A percentile compares a stretch with the other conserved stretches of the same genome.
phyloP scores from a whole-genome alignment of 2,888 invertebrate genomes.

The Helicoverpa assulta region DNA sequence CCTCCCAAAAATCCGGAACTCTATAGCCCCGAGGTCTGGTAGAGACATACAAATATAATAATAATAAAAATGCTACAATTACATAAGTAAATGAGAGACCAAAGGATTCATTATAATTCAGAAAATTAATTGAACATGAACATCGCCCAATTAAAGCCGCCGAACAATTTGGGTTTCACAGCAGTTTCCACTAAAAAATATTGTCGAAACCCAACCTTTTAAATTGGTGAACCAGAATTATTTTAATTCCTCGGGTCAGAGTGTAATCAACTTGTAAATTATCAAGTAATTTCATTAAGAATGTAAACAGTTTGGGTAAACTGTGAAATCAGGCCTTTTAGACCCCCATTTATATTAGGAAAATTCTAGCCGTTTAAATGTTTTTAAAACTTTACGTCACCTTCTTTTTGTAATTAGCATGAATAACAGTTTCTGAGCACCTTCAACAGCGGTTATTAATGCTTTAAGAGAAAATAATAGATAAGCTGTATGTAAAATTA shows the following conservation, averaged over 20 bases:
- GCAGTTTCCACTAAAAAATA: conserved; percentile 39
- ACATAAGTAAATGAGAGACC: too few relatives aligned
- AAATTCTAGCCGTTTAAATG: neutral
- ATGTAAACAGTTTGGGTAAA: conserved; percentile 39
- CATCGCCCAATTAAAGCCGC: conserved; percentile 20
- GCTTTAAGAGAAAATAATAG: too few relatives aligned
- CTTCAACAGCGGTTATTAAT: too few relatives aligned
- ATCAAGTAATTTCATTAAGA: conserved; percentile 37
- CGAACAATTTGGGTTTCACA: neutral
- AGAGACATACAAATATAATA: too few relatives aligned
- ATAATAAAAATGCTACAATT: too few relatives aligned
- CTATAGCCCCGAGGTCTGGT: too few relatives aligned
- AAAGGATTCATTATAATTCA: neutral
- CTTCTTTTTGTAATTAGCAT: neutral
- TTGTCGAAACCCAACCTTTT: conserved; percentile 27
- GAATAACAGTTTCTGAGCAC: too few relatives aligned
- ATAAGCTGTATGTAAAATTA: too few relatives aligned
- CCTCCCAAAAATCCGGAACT: too few relatives aligned
- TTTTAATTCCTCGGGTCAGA: conserved; percentile 46
- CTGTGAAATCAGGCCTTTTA: conserved; percentile 22
- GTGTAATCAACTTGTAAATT: conserved; percentile 31
- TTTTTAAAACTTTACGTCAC: neutral
- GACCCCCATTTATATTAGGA: conserved; percentile 27
- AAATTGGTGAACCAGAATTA: conserved; percentile 44
- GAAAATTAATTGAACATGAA: conserved; percentile 2